Evolutionary conservation across 2,888 invertebrate genomes (phyloP), one percentile per base, ranked within the genome.

Genomic region (Cheiracanthium punctorium): DNA sequence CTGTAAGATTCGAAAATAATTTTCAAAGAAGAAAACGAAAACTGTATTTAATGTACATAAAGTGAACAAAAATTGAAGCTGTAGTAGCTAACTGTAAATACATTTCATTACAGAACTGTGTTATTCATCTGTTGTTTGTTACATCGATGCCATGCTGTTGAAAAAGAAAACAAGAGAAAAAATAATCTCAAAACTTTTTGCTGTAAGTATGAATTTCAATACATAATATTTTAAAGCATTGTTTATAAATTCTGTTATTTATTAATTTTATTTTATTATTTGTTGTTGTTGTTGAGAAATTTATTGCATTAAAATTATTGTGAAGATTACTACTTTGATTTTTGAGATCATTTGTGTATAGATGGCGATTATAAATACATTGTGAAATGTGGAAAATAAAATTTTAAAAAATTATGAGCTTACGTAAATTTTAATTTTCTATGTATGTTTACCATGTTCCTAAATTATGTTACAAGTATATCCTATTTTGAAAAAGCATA

Each of bases 21-120:
- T 37, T 10, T 8, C 12, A 12, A 37, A 37, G 12, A 37, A 37
- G 43, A 48, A 48, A 48, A 48, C 43, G 14, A 17, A 17, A 24
- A 58, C n/a, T 58, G 24, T 58, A 24, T 24, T 5, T 24, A 7
- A 8, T 58, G 58, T 58, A 58, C 4, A 24, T 58, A 58, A 8
- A 17, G 12, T 5, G 24, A 58, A 24, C 4, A 37, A 37, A 37
- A 37, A 24, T 1, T 58, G 12, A 58, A 58, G 12, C 58, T 24
- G 58, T 58, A 12, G 58, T 58, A 58, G 58, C n/a, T 58, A 58
- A 48, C 5, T 58, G 58, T 58, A 58, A 5, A 58, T 58, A 48
- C 2, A 58, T 58, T 24, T 58, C 58, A 58, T 58, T 58, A 17
- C 58, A 58, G 58, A 58, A 58, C 58, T 58, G 24, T 58, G 20